Evolutionary conservation across 2,797 vertebrate species (phyloP), one percentile per base, ranked within the genome.

Genomic region (Enteromius anoplus): DNA sequence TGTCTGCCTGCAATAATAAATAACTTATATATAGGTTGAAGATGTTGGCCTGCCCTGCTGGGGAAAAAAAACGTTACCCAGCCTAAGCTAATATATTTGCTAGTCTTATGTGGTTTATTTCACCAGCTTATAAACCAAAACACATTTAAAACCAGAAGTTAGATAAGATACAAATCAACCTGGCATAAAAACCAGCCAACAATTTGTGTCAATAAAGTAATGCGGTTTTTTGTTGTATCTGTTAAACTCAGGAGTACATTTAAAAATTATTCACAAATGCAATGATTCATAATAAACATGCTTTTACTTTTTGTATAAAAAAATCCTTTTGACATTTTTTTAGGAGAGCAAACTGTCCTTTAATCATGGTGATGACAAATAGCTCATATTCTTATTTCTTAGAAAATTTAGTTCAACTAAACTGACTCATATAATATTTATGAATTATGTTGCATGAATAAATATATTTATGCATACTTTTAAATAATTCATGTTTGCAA

Each of bases 1-100:
- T 55, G 60, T n/a, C 40, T 51, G 71, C 62, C 4, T 32, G 37
- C 55, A 75, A 55, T 37, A n/a, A 62, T 51, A n/a, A 72, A 81
- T 32, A 72, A 47, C 29, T 26, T 12, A 51, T 62, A 64, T 49
- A 34, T 34, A 66, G 40, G 17, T 8, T 75, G 21, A 12, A 55
- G 23, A 55, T 15, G 29, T 37, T 55, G 19, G 29, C 19, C 17
- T 75, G 10, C 32, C 29, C 19, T n/a, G 29, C 3, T 8, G 2
- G 23, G 11, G 4, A 9, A 49, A 29, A 10, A 49, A 19, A 51
- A 0, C 6, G 4, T 4, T 47, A 42, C 37, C 66, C 40, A 71
- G 55, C n/a, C 55, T 9, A 2, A 12, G 17, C 47, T 32, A 11
- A 51, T 29, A 32, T 29, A 49, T 53, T 53, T 73, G 29, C 70